These are phyloP conservation scores for Pao palembangensis DNA, from an alignment of 2,113 vertebrate species.

Conservation along the genomic window DNA sequence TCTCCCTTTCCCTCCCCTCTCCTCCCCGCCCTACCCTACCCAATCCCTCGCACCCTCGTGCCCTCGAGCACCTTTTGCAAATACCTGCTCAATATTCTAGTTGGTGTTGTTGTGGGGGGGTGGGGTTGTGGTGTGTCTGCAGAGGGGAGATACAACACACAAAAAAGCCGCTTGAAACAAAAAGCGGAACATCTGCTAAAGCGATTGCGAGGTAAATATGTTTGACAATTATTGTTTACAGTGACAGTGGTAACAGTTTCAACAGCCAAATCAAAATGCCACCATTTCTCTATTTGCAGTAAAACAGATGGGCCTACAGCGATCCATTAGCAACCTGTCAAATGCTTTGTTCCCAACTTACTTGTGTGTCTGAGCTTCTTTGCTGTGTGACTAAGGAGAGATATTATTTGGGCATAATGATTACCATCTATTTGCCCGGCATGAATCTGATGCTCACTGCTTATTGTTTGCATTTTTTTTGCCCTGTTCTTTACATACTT, in stretches of 20 bases:
- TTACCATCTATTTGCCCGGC: constrained; percentile 69
- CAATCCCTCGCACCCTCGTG: constrained; percentile 69
- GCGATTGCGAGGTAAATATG: constrained; percentile 84
- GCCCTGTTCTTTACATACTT: constrained; percentile 36
- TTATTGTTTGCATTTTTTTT: constrained; percentile 49
- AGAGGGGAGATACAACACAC: constrained; percentile 77
- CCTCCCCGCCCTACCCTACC: constrained; percentile 47
- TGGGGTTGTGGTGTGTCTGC: constrained; percentile 72
- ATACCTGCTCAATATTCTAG: constrained; percentile 85
- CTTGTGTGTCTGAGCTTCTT: constrained; percentile 77
- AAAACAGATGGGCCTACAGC: constrained; percentile 83
- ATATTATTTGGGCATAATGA: constrained; percentile 65
- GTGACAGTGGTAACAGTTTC: constrained; percentile 85
- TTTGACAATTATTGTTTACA: constrained; percentile 89
- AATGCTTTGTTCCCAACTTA: constrained; percentile 79
- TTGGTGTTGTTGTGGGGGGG: constrained; percentile 53
- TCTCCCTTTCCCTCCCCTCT: constrained; percentile 29
- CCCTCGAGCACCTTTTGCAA: constrained; percentile 81
- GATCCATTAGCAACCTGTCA: constrained; percentile 85
- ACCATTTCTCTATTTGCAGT: constrained; percentile 78
- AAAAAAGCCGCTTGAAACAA: constrained; percentile 78
- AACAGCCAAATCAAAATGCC: constrained; percentile 77
- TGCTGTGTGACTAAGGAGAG: constrained; percentile 66
- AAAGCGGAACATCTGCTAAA: constrained; percentile 86
- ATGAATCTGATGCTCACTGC: constrained; percentile 68